Evolutionary conservation across 2,888 invertebrate genomes (phyloP), one percentile per base, ranked within the genome.

Genomic region (Monopis laevigella): DNA sequence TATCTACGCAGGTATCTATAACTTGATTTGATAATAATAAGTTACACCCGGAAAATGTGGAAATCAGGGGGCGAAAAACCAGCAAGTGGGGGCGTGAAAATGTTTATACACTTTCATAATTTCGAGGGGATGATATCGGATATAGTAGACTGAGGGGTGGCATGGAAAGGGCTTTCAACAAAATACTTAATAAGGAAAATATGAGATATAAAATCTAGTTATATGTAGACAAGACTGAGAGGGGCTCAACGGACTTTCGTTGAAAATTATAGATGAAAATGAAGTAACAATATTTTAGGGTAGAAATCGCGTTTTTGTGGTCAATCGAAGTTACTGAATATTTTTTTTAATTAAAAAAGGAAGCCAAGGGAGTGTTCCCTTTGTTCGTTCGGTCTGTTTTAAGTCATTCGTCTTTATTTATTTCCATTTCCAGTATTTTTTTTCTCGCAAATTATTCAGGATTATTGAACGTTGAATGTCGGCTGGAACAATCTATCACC

Each of bases 91-190:
- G 77, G 77, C 71, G 78, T 74, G 75, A 77, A 74, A 78, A 77
- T 77, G 74, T 80, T 77, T 74, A 77, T 77, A 78, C 77, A 75
- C 71, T 75, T 77, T 75, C 73, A 78, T 78, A 78, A 78, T 78
- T 77, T 73, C 62, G 66, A 73, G 62, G 78, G 78, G 75, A 69
- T 73, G 65, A 68, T 71, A 75, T 73, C 68, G 63, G 58, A 71
- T 66, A 59, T 59, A 42, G 19, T 29, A 19, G n/a, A 64, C 62
- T 59, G 65, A 66, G 69, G 75, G 72, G 65, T 53, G 55, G 51
- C 53, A 40, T 43, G 57, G 52, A 61, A 61, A 63, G 63, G 65
- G 70, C 67, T 73, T 73, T 72, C 72, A 66, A 67, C 68, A 67
- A 68, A 72, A 73, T 72, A 66, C 72, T 70, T 70, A 70, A 69